A percentile compares a stretch with the other conserved stretches of the same genome.
These are phyloP conservation scores for Pseudococcus jackbeardsleyi DNA, from an alignment of 2,888 invertebrate species.

Conservation along the genomic window DNA sequence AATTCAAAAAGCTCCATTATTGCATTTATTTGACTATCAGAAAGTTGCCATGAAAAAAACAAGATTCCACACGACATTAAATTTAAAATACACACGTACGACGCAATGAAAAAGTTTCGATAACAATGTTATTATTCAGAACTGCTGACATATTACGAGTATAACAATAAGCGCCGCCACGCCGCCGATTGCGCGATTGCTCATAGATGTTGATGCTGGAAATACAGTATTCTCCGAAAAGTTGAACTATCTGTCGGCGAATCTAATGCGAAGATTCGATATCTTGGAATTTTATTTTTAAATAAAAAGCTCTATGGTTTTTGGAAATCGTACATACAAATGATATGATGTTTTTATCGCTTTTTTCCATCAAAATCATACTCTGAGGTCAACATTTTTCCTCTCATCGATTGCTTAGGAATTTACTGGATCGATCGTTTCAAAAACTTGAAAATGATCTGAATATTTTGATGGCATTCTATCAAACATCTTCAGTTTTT, in stretches of 20 bases:
- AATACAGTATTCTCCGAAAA: not conserved
- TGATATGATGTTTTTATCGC: no score
- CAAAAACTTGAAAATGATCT: no score
- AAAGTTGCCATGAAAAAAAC: not conserved
- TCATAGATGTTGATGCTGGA: not conserved
- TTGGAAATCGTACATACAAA: no score
- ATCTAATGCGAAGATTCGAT: not conserved
- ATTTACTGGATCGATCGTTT: no score
- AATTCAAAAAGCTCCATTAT: constrained; percentile 36
- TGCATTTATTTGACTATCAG: constrained; percentile 39
- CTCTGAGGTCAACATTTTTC: no score
- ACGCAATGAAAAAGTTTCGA: constrained; percentile 34
- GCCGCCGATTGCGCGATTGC: not conserved
- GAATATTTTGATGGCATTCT: no score
- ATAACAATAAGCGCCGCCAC: not conserved
- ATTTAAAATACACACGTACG: constrained; percentile 45
- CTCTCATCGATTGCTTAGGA: no score
- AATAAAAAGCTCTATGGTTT: no score
- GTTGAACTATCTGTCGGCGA: constrained; percentile 29
- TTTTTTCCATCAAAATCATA: no score
- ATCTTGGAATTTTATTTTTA: no score
- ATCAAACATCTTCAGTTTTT: no score
- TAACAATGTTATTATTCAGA: constrained; percentile 30
- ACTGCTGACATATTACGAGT: not conserved
- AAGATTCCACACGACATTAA: constrained; percentile 25